These are phyloP conservation scores for Paedocypris micromegethes DNA, from an alignment of 2,797 vertebrate species.

Conservation along the genomic window DNA sequence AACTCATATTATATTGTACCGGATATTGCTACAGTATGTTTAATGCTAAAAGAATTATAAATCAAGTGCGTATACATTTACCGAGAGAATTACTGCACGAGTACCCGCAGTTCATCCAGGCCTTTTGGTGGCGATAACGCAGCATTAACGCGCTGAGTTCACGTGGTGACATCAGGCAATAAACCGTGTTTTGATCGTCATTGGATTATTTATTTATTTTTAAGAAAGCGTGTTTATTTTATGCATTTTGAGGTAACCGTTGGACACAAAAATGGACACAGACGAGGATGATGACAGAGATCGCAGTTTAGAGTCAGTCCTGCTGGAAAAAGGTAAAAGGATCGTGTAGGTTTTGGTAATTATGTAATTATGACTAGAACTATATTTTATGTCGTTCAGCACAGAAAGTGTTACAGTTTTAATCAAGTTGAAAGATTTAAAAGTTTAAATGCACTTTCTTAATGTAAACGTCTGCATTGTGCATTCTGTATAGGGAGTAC, in stretches of 20 bases:
- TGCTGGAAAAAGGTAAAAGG: conserved; percentile 23
- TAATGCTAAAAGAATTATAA: too few species aligned
- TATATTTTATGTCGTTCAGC: too few species aligned
- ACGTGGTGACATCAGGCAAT: background rate
- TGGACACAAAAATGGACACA: conserved; percentile 28
- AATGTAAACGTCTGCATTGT: too few species aligned
- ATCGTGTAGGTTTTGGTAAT: background rate
- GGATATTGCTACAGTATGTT: too few species aligned
- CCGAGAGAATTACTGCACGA: too few species aligned
- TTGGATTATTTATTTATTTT: too few species aligned
- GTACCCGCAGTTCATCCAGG: background rate
- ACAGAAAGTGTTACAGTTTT: too few species aligned
- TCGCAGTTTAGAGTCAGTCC: conserved; percentile 13
- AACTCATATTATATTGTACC: too few species aligned
- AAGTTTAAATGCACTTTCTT: too few species aligned
- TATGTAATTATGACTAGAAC: background rate
- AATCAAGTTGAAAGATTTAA: too few species aligned
- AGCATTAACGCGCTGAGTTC: background rate
- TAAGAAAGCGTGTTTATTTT: background rate
- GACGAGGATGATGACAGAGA: conserved; percentile 29
- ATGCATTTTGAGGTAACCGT: background rate
- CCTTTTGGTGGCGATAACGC: conserved; percentile 18
- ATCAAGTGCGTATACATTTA: too few species aligned
- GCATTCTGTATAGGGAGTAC: too few species aligned
- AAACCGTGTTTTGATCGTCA: background rate